Conservation (phyloP, 2,888 invertebrate genomes). For the Pseudococcus viburni region DNA sequence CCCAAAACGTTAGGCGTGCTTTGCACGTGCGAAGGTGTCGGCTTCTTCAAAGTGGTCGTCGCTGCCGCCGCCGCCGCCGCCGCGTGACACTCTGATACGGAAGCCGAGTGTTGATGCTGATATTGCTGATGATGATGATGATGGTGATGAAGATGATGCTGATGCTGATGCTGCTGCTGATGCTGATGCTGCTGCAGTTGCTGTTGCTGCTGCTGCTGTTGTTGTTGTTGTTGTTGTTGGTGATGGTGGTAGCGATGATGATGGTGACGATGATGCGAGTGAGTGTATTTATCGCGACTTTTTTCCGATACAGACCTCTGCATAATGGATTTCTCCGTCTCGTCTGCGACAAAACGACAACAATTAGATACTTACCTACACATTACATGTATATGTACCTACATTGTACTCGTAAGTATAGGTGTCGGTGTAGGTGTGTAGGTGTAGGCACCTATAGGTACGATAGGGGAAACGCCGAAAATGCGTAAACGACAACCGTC, state of each 20-base stretch:
- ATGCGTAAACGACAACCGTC: too few relatives aligned
- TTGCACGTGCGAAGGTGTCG: slow-evolving; percentile 74
- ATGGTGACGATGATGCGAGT: slow-evolving; percentile 67
- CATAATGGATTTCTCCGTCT: slow-evolving; percentile 70
- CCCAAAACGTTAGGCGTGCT: slow-evolving; percentile 76
- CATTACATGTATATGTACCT: too few relatives aligned
- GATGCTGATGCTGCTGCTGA: slow-evolving; percentile 48
- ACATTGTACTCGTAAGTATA: too few relatives aligned
- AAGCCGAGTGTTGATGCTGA: slow-evolving; percentile 69
- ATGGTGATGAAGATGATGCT: slow-evolving; percentile 68
- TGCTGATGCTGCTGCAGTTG: slow-evolving; percentile 69
- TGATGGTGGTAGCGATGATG: slow-evolving; percentile 64
- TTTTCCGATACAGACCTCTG: slow-evolving; percentile 74
- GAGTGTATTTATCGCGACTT: slow-evolving; percentile 68
- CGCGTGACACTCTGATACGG: slow-evolving; percentile 69
- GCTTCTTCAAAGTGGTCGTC: slow-evolving; percentile 67
- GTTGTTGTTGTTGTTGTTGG: slow-evolving; percentile 69
- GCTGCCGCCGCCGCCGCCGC: too few relatives aligned
- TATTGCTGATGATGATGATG: slow-evolving; percentile 68
- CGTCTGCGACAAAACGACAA: slow-evolving; percentile 67
- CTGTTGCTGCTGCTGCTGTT: slow-evolving; percentile 68
- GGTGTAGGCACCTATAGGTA: too few relatives aligned
- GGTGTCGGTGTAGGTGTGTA: too few relatives aligned
- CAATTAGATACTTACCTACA: too few relatives aligned
- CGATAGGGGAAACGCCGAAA: too few relatives aligned